Conservation (phyloP, 2,797 vertebrate genomes). For the Chanos chanos region DNA sequence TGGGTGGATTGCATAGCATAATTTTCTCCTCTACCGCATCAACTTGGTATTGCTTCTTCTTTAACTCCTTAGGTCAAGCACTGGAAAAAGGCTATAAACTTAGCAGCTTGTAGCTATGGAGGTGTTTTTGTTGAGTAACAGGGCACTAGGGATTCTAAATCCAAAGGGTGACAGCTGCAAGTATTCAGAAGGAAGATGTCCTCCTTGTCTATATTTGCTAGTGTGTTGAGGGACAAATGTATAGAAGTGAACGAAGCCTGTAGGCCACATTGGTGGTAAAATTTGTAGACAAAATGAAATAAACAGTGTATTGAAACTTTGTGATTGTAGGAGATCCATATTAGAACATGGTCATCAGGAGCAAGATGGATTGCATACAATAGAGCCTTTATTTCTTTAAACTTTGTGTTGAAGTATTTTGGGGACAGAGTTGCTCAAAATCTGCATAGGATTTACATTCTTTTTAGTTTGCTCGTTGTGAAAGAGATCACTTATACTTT, state of each 20-base stretch:
- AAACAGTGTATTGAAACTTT: too few species aligned
- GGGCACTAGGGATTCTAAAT: not conserved
- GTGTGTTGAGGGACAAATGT: not conserved
- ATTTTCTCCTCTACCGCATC: not conserved
- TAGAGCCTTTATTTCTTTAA: too few species aligned
- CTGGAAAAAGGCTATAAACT: not conserved
- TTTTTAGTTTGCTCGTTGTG: too few species aligned
- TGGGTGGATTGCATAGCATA: not conserved
- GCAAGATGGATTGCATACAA: too few species aligned
- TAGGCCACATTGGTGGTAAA: too few species aligned
- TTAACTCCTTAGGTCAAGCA: not conserved
- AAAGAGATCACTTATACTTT: not conserved
- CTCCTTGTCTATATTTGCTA: not conserved
- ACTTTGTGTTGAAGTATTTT: too few species aligned
- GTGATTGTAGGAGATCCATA: too few species aligned
- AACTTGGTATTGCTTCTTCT: conserved; percentile 4
- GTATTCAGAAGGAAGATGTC: conserved; percentile 17
- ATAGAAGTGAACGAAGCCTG: too few species aligned
- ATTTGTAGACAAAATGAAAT: too few species aligned
- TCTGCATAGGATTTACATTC: too few species aligned
- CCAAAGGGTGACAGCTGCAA: not conserved
- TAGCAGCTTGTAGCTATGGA: conserved; percentile 9
- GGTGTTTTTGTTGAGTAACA: conserved; percentile 6
- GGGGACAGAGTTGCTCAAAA: too few species aligned
- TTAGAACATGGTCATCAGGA: too few species aligned